Percentiles rank a stretch among this genome's conserved stretches.
Conservation (phyloP, 2,888 invertebrate species). For the Cataglyphis rosenhaueri region DNA sequence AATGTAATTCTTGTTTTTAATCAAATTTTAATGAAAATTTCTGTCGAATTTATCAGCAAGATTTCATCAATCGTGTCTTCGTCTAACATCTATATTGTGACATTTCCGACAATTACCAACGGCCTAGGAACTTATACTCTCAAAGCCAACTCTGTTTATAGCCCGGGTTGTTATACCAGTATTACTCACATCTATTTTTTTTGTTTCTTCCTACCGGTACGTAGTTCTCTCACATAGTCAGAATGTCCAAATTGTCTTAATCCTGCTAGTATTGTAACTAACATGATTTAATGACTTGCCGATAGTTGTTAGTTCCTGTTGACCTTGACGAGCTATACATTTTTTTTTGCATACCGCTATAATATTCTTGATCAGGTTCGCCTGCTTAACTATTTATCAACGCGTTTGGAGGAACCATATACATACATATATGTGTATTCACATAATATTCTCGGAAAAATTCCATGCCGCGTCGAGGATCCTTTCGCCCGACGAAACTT, state of each 20-base stretch:
- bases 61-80: neutral
- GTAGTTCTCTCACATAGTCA: slow-evolving; percentile 18
- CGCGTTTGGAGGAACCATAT: neutral
- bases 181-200: slow-evolving; percentile 26
- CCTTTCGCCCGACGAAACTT: slow-evolving; percentile 34
- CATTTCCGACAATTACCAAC: slow-evolving; percentile 21
- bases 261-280: slow-evolving; percentile 49
- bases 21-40: neutral
- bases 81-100: neutral
- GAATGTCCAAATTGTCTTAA: slow-evolving; percentile 28
- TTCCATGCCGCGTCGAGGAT: neutral
- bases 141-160: slow-evolving; percentile 6
- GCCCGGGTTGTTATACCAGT: slow-evolving; percentile 24
- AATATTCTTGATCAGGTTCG: slow-evolving; percentile 20
- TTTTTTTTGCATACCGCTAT: slow-evolving; percentile 6
- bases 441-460: slow-evolving; percentile 23
- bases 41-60: neutral
- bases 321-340: slow-evolving; percentile 21
- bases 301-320: slow-evolving; percentile 38
- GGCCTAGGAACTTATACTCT: neutral
- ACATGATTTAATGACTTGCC: slow-evolving; percentile 44
- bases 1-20: neutral
- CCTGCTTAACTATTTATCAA: neutral
- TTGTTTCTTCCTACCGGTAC: slow-evolving; percentile 7
- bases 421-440: neutral